Conservation (phyloP, 2,113 vertebrate genomes). For the Vulpes ferrilata region DNA sequence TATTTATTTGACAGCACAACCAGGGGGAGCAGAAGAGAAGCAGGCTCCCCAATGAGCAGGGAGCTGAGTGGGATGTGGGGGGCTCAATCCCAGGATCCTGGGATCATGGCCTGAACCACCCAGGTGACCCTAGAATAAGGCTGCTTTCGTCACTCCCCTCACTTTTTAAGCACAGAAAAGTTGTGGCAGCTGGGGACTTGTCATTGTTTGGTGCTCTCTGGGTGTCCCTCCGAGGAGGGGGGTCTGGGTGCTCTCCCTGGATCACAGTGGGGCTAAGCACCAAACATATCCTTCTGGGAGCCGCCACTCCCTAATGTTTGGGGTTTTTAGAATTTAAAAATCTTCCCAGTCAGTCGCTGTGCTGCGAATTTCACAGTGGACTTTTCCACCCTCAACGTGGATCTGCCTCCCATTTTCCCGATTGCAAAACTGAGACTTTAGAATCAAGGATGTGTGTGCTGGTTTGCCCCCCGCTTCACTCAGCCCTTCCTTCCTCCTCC, state of each 20-base stretch:
- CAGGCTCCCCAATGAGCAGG: no score
- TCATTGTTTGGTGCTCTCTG: neutral
- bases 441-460: neutral
- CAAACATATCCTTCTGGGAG: neutral
- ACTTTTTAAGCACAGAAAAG: neutral
- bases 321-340: neutral
- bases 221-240: neutral
- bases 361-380: rapidly evolving
- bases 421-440: neutral
- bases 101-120: no score
- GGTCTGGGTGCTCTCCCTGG: neutral
- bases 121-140: neutral
- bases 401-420: neutral
- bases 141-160: rapidly evolving
- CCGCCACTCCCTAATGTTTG: rapidly evolving
- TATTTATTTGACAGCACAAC: no score
- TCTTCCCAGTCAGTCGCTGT: neutral
- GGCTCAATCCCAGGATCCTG: no score
- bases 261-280: neutral
- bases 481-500: neutral
- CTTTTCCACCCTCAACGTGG: neutral
- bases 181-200: neutral
- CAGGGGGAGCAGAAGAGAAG: no score
- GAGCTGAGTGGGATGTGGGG: no score
- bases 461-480: neutral